Percentiles rank a stretch among this genome's conserved stretches.
Evolutionary conservation across 2,888 invertebrate genomes (phyloP).

Genomic region (Glaucopsyche alexis): DNA sequence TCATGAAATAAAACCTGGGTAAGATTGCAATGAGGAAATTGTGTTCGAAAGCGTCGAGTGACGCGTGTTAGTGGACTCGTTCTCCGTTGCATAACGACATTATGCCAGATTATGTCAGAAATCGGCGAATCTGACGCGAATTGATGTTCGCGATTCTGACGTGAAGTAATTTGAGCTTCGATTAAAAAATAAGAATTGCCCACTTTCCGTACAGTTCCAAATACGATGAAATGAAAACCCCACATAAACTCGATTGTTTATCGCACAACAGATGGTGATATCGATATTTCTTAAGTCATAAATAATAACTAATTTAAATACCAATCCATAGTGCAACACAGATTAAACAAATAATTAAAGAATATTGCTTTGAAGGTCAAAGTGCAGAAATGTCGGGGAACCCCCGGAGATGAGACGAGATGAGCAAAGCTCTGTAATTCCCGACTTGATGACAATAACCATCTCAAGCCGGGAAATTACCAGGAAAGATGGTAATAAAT

Average conservation of each 20-base stretch:
- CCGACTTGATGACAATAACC: not conserved
- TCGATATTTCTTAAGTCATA: no score
- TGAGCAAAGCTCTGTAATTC: not conserved
- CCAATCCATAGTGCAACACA: no score
- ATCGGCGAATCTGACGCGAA: not conserved
- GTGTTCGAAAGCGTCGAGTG: not conserved
- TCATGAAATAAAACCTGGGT: not conserved
- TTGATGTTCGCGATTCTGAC: not conserved
- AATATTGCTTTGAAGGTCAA: not conserved
- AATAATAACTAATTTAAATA: no score
- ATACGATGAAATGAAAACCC: no score
- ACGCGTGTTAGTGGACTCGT: not conserved
- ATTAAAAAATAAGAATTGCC: no score
- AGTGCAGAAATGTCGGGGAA: not conserved
- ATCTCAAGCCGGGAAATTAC: no score
- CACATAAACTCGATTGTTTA: no score
- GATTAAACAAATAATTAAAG: not conserved
- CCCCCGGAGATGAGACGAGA: not conserved
- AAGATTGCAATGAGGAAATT: not conserved
- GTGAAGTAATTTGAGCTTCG: not conserved
- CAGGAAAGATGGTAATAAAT: not conserved
- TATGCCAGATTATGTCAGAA: slow-evolving; percentile 1
- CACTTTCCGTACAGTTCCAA: no score
- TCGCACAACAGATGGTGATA: no score
- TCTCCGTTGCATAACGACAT: not conserved